Evolutionary conservation across 2,888 invertebrate species (phyloP), one percentile per base, ranked within the genome.

Genomic region (Drosophila pseudotalamancana): DNA sequence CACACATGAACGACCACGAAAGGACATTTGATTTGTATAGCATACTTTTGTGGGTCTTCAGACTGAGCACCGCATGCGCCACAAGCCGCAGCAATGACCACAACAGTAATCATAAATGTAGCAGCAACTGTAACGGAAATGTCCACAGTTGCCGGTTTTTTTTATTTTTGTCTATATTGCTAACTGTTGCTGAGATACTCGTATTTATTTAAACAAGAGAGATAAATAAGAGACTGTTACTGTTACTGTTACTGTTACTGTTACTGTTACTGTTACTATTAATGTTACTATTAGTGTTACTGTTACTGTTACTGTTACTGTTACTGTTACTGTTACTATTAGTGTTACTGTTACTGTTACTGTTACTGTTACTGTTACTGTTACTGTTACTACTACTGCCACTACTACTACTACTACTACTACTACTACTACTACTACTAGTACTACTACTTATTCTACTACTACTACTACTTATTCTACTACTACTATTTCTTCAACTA

Each of bases 31-130:
- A 39, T 53, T 53, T 64, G 48, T 66, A 45, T 59, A 55, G 66
- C 59, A 70, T 53, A 65, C 61, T 71, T 70, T 62, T 66, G 35
- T 42, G 71, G 55, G 49, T 18, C 43, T 39, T 49, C 48, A 25
- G 61, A 55, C 40, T 45, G 50, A 12, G 37, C 4, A 21, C 49
- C 51, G 21, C 51, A 40, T 37, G 34, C 43, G 14, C 60, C 46
- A 29, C 27, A 23, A 37, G 6, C 18, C 19, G 4, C 23, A 43
- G 16, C 35, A 21, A 9, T 31, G 25, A 35, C 48, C 35, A 48
- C 35, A 27, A 18, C 16, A 23, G 21, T 34, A 8, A 29, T 19
- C n/a, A 45, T 45, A 45, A 45, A 45, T 31, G 19, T 12, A 12
- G 19, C 29, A 12, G 12, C 4, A 19, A 31, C 12, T 31, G 42